Percentiles rank a stretch among this genome's conserved stretches.
Evolutionary conservation across 2,113 vertebrate species (phyloP).

Genomic region (Theropithecus gelada): DNA sequence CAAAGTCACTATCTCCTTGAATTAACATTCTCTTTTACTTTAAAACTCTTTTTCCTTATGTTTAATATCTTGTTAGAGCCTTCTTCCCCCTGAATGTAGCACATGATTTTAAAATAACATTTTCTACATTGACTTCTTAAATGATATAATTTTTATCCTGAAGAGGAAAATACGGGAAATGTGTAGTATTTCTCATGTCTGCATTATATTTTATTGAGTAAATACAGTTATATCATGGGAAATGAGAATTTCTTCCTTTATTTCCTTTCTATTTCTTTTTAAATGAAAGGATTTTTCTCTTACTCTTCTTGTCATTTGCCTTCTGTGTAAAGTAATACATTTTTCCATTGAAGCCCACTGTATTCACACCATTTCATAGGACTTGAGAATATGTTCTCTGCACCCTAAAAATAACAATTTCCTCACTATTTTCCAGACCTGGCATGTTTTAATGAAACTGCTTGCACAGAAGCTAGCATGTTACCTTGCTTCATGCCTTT

Average conservation of each 20-base stretch:
- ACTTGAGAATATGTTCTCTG: slow-evolving; percentile 47
- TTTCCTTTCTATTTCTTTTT: background rate
- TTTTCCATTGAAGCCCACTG: slow-evolving; percentile 30
- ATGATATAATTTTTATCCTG: background rate
- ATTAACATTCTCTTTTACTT: background rate
- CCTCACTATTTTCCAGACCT: slow-evolving; percentile 68
- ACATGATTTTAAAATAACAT: background rate
- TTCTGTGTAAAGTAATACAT: slow-evolving; percentile 34
- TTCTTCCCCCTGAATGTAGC: background rate
- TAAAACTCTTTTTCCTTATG: background rate
- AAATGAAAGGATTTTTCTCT: slow-evolving; percentile 24
- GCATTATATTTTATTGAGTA: background rate
- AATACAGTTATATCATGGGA: background rate
- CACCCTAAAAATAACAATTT: slow-evolving; percentile 64
- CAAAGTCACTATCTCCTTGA: background rate
- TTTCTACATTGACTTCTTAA: background rate
- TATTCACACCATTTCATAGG: slow-evolving; percentile 48
- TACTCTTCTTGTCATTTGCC: slow-evolving; percentile 23
- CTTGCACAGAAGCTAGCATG: slow-evolving; percentile 40
- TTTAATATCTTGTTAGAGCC: background rate
- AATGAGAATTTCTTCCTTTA: background rate
- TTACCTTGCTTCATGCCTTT: slow-evolving; percentile 62
- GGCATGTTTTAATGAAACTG: slow-evolving; percentile 72
- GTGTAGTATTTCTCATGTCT: background rate
- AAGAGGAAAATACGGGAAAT: background rate